Evolutionary conservation across 2,888 invertebrate species (phyloP).

Genomic region (Atrina japonica): DNA sequence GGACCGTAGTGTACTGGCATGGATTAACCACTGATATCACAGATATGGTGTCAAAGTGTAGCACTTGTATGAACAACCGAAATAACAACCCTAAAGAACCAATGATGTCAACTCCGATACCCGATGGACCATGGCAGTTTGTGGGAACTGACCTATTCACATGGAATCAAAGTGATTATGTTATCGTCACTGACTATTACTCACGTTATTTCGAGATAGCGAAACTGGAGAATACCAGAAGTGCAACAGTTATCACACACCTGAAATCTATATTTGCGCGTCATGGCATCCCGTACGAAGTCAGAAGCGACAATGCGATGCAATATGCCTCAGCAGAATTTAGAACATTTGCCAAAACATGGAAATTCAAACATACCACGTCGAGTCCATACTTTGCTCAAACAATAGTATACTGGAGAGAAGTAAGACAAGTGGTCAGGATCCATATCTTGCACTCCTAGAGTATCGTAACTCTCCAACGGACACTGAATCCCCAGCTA

Average conservation of each 20-base stretch:
- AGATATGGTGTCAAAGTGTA: conserved; percentile 15
- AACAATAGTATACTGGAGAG: too few relatives aligned
- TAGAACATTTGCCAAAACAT: too few relatives aligned
- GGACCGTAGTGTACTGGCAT: conserved; percentile 12
- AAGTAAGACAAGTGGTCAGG: too few relatives aligned
- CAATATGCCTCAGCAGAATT: conserved; percentile 12
- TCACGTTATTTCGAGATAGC: conserved; percentile 41
- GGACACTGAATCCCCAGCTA: too few relatives aligned
- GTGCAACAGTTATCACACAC: conserved; percentile 36
- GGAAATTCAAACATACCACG: too few relatives aligned
- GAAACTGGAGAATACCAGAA: conserved; percentile 23
- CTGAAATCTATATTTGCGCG: conserved; percentile 44
- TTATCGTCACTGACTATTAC: conserved; percentile 44
- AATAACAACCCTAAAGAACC: conserved; percentile 36
- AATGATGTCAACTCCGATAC: conserved; percentile 15
- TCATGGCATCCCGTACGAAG: conserved; percentile 41
- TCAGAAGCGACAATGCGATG: conserved; percentile 43
- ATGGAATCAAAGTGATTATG: conserved; percentile 32
- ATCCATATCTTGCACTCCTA: too few relatives aligned
- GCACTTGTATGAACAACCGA: conserved; percentile 5
- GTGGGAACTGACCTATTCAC: conserved; percentile 40
- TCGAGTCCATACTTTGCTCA: too few relatives aligned
- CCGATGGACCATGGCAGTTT: conserved; percentile 32
- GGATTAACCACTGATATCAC: conserved; percentile 6
- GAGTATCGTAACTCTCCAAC: too few relatives aligned